A percentile compares a stretch with the other conserved stretches of the same genome.
phyloP scores from a whole-genome alignment of 2,888 invertebrate genomes.

The Linnaemya vulpina region DNA sequence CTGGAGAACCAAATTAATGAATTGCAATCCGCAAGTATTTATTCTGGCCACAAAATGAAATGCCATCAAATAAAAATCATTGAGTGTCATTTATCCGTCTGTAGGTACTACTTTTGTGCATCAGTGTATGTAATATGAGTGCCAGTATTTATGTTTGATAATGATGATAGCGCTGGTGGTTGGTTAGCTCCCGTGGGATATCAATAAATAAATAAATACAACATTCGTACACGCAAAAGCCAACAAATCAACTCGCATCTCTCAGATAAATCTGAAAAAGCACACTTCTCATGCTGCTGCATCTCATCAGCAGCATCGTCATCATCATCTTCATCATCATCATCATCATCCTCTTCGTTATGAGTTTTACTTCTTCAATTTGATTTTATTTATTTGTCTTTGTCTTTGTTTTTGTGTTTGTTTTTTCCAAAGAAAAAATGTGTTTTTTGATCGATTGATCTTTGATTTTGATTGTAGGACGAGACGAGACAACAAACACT shows the following conservation, averaged over 20 bases:
- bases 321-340: conserved; percentile 6
- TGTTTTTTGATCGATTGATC: conserved; percentile 73
- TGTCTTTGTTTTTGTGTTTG: neutral
- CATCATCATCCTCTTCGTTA: conserved; percentile 21
- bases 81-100: neutral
- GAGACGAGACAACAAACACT: conserved; percentile 40
- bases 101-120: neutral
- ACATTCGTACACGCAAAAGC: conserved; percentile 52
- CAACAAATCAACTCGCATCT: conserved; percentile 46
- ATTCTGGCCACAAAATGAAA: neutral
- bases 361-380: conserved; percentile 49
- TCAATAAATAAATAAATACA: conserved; percentile 61
- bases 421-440: conserved; percentile 50
- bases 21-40: conserved; percentile 20
- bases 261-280: conserved; percentile 58
- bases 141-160: neutral
- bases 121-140: conserved; percentile 5
- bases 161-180: conserved; percentile 27
- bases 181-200: conserved; percentile 60
- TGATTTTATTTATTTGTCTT: conserved; percentile 11
- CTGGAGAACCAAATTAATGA: conserved; percentile 29
- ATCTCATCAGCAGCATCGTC: no score
- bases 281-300: conserved; percentile 42
- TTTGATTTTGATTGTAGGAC: conserved; percentile 66
- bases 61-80: conserved; percentile 16